Conservation (phyloP, 1,140 invertebrate genomes). For the Antheraea pernyi region DNA sequence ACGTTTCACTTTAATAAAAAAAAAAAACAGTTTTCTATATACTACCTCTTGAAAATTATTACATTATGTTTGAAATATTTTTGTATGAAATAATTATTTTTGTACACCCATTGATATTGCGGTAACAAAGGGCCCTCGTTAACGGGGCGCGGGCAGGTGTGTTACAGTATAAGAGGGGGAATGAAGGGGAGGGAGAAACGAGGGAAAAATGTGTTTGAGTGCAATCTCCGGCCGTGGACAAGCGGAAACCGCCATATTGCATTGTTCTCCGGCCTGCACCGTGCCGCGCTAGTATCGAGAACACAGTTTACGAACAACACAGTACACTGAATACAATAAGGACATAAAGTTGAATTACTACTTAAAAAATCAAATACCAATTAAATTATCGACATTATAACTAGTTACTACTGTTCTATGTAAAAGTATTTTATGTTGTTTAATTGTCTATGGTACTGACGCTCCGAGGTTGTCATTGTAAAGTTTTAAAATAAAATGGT, state of each 20-base stretch:
- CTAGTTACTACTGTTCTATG: no score
- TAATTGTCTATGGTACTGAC: no score
- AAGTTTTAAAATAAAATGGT: no score
- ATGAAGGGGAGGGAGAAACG: neutral
- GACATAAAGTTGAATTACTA: no score
- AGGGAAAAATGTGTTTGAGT: constrained; percentile 39
- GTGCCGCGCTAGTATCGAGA: neutral
- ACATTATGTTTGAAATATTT: neutral
- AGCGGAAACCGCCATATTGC: neutral
- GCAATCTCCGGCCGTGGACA: constrained; percentile 31
- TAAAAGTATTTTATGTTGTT: no score
- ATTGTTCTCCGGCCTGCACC: constrained; percentile 7
- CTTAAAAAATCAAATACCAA: no score
- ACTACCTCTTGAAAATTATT: no score
- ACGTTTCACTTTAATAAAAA: no score
- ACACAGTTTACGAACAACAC: neutral
- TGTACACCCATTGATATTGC: neutral
- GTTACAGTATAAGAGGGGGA: neutral
- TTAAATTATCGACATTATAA: no score
- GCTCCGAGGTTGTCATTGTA: no score
- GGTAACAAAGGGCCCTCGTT: constrained; percentile 23
- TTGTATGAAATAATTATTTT: neutral
- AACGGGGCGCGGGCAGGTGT: constrained; percentile 6
- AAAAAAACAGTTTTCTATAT: no score
- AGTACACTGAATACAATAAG: neutral